Conservation (phyloP, 2,797 vertebrate genomes). For the Myripristis jacobus region DNA sequence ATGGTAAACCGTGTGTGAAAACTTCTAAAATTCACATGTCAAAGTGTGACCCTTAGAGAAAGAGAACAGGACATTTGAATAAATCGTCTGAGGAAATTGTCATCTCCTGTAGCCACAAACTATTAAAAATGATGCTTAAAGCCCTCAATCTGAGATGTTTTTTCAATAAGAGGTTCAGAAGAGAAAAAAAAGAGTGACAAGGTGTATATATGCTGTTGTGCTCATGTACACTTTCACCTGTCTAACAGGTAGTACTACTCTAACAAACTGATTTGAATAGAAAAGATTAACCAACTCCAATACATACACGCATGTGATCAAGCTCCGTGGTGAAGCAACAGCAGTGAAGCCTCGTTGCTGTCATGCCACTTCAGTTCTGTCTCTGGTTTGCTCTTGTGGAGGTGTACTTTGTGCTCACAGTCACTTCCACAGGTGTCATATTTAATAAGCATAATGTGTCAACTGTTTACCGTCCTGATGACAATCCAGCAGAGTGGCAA, state of each 20-base stretch:
- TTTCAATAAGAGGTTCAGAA: background rate
- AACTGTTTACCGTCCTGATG: background rate
- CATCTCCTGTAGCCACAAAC: background rate
- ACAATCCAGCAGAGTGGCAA: background rate
- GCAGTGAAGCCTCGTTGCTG: background rate
- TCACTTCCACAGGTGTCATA: constrained; percentile 38
- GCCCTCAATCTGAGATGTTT: background rate
- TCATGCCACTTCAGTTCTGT: background rate
- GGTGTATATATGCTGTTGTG: background rate
- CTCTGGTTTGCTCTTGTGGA: background rate
- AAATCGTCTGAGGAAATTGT: background rate
- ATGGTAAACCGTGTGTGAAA: background rate
- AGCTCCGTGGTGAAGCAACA: too few species aligned
- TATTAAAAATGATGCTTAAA: background rate
- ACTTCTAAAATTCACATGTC: too few species aligned
- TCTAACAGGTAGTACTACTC: background rate
- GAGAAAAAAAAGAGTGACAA: background rate
- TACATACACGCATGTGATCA: background rate
- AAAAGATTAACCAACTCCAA: background rate
- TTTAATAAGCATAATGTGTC: too few species aligned
- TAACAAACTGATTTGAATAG: background rate
- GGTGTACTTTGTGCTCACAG: background rate
- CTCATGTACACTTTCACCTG: background rate
- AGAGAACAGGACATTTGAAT: too few species aligned
- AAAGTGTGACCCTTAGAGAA: too few species aligned